Base-by-base conservation (phyloP, 2,888 invertebrate species). In the Apotomis capreana region DNA sequence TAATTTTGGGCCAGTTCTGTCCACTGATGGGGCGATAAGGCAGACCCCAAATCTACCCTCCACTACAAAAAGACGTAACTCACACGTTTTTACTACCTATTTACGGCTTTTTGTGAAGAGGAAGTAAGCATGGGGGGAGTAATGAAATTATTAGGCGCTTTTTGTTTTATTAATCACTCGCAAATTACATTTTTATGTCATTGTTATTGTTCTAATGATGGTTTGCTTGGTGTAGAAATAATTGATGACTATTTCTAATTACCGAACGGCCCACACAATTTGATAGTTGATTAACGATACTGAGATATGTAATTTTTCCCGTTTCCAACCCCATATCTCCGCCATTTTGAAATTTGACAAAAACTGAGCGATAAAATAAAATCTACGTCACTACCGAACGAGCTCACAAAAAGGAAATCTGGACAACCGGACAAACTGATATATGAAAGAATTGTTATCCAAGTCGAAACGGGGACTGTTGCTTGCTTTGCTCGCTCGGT, bases 71-170 rank as follows among this genome's bases (percentile, higher is more conserved):
- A n/a, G 65, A 13, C 65, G 15, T 65, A 65, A 65, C 46, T 57
- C 26, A 9, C 4, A n/a, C 26, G n/a, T 55, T 65, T n/a, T 36
- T 46, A 26, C 55, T 57, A 46, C 15, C 12, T 36, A 65, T 46
- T 36, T 46, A 46, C 6, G 26, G 46, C 55, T 46, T 57, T 63
- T 65, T 44, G 8, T 46, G 46, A n/a, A 44, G 12, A 15, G 5
- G 12, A 5, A 12, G 15, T 40, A 65, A 55, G 46, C 55, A 57
- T 26, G n/a, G 64, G 65, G 65, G 65, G 65, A 65, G 46, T 65
- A 87, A 88, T 89, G 81, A 85, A 86, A 86, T 89, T 86, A 89
- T 87, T 87, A 84, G 76, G 77, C 76, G 76, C 74, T 75, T 79
- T 84, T 85, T 87, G 84, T 84, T 86, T 83, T 80, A 80, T 78